A percentile compares a stretch with the other conserved stretches of the same genome.
Evolutionary conservation across 2,113 vertebrate genomes (phyloP).

Genomic region (Spermophilus dauricus): DNA sequence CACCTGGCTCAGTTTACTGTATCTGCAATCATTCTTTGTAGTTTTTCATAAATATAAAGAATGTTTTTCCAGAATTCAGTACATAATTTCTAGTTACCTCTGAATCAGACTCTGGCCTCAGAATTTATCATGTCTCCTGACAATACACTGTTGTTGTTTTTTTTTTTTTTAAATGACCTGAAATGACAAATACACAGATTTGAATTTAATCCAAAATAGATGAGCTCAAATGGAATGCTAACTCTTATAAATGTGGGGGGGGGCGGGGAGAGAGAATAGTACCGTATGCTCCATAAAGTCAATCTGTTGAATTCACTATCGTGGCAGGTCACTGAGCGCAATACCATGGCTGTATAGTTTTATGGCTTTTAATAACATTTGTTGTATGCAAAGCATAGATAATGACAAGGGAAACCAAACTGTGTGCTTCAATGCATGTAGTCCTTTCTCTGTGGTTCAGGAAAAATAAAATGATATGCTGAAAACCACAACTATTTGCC

Average conservation of each 20-base stretch:
- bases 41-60: not conserved
- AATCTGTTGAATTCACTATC: slow-evolving; percentile 59
- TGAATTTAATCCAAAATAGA: slow-evolving; percentile 23
- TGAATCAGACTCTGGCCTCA: not conserved
- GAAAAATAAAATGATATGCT: slow-evolving; percentile 41
- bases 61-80: not conserved
- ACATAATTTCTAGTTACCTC: not conserved
- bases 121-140: not conserved
- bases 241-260: slow-evolving; percentile 1
- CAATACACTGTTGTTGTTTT: not conserved
- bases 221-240: slow-evolving; percentile 46
- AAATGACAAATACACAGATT: not conserved
- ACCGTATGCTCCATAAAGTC: slow-evolving; percentile 51
- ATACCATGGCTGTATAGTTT: slow-evolving; percentile 69
- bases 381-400: slow-evolving; percentile 63
- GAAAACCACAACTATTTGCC: not conserved
- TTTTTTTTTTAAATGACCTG: not conserved
- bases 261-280: too few species aligned
- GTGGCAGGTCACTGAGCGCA: slow-evolving; percentile 57
- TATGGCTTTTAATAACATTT: slow-evolving; percentile 74
- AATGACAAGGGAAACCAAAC: slow-evolving; percentile 64
- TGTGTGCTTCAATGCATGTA: not conserved
- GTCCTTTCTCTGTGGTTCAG: slow-evolving; percentile 22
- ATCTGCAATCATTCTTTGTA: not conserved
- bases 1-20: not conserved